A percentile compares a stretch with the other conserved stretches of the same genome.
phyloP scores from a whole-genome alignment of 1,140 invertebrate species.

The Polypedilum pembai region DNA sequence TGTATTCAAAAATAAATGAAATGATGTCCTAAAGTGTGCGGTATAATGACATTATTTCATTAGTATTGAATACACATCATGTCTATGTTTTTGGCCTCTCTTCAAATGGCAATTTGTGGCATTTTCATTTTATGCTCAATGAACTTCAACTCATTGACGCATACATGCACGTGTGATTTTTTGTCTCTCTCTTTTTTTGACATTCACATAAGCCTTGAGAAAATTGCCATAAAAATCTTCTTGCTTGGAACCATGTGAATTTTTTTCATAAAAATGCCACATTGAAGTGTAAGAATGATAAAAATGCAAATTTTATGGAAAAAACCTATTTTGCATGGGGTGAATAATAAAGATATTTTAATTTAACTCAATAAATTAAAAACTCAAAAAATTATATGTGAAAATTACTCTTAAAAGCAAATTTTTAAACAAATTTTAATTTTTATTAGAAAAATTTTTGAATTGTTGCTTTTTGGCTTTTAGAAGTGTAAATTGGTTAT shows the following conservation, averaged over 20 bases:
- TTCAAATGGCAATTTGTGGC: constrained; percentile 1
- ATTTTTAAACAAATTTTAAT: constrained; percentile 1
- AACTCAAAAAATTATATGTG: constrained; percentile 30
- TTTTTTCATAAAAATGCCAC: constrained; percentile 20
- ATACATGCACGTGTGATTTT: background rate
- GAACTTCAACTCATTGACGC: background rate
- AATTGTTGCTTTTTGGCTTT: constrained; percentile 15
- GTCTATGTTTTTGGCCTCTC: background rate
- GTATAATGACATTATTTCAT: background rate
- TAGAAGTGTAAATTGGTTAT: background rate
- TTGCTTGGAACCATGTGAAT: constrained; percentile 27
- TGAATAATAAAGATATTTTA: constrained; percentile 38
- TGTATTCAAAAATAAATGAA: background rate
- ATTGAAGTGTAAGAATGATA: background rate
- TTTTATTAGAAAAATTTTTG: constrained; percentile 26
- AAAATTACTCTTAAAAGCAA: constrained; percentile 30
- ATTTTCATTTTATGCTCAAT: background rate
- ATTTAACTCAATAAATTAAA: constrained; percentile 30
- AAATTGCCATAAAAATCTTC: background rate
- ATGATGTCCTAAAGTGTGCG: background rate
- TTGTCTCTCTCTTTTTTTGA: background rate
- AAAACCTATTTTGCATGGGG: constrained; percentile 51
- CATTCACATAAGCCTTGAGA: background rate
- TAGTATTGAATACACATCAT: background rate
- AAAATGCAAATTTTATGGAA: constrained; percentile 3